Base-by-base conservation (phyloP, 1,140 invertebrate species). In the Drosophila virilis region DNA sequence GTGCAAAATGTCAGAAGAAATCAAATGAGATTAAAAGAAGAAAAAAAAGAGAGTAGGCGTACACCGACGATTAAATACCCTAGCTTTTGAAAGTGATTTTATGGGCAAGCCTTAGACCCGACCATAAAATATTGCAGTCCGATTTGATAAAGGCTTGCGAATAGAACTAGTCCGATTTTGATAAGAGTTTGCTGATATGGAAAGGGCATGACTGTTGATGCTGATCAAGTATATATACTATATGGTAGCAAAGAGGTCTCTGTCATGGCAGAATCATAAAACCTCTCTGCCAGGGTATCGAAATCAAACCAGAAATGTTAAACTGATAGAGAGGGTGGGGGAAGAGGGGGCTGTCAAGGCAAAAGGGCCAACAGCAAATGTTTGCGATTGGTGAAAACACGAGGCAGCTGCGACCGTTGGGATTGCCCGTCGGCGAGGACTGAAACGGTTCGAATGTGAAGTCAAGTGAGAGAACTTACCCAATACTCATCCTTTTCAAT, bases 1-100 rank as follows among this genome's bases (percentile, higher is more conserved):
- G 83, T 88, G 83, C 83, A 83, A 88, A 89, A 52, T 58, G 84
- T 88, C 83, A 77, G 69, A 88, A 74, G 76, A 72, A 83, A 88
- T 88, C 83, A 88, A 88, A 88, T 82, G 79, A 82, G 86, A 88
- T 88, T 83, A 88, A 83, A 74, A 71, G 57, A 35, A 15, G 6
- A 32, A 51, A 40, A 46, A 8, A 4, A 46, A 52, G 32, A 17
- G 46, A 28, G 22, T 5, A 28, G 22, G 4, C 2, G 0, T 5
- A 28, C 3, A 28, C 3, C 22, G 22, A 28, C 3, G 22, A 28
- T 5, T 5, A 28, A 28, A 28, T 28, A 28, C 22, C 22, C 22
- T 28, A 5, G 22, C 22, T 28, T 28, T 5, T 28, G 22, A 4
- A 22, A 4, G 22, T 22, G 22, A 28, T 28, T 28, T 28, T 22